A percentile compares a stretch with the other conserved stretches of the same genome.
Conservation (phyloP, 2,113 vertebrate species). For the Lycocorax pyrrhopterus region DNA sequence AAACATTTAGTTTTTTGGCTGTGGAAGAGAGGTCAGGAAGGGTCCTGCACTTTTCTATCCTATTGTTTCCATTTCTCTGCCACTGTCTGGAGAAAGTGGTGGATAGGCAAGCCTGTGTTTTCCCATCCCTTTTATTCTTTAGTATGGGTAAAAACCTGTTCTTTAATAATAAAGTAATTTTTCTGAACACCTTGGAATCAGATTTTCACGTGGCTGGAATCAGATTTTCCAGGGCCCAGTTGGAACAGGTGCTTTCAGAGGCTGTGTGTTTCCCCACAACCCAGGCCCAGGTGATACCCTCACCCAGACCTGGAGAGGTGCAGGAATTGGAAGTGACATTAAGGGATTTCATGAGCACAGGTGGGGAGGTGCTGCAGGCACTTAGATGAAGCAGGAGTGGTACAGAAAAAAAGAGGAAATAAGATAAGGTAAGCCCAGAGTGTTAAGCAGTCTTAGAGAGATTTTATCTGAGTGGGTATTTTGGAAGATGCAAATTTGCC, state of each 20-base stretch:
- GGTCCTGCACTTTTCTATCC: neutral
- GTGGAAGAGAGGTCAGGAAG: neutral
- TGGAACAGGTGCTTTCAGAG: rapidly evolving
- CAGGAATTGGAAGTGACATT: neutral
- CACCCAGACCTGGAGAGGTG: neutral
- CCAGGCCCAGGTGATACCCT: neutral
- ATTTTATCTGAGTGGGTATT: neutral
- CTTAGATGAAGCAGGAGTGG: neutral
- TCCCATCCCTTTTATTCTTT: neutral
- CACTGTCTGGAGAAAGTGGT: neutral
- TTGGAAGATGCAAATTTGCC: neutral
- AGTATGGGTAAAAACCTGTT: neutral
- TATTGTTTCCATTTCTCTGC: neutral
- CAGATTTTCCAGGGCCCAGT: rapidly evolving
- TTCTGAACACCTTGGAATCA: neutral
- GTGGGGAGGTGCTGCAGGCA: neutral
- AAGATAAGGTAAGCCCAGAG: neutral
- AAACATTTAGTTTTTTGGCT: neutral
- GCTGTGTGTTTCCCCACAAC: neutral
- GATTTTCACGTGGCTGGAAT: rapidly evolving
- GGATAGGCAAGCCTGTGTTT: neutral
- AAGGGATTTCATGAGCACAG: neutral
- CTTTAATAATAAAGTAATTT: neutral
- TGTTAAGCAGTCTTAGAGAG: neutral
- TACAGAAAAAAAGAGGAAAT: neutral